These are phyloP conservation scores for Andrena bicolor DNA, from an alignment of 2,888 invertebrate genomes.

Conservation along the genomic window DNA sequence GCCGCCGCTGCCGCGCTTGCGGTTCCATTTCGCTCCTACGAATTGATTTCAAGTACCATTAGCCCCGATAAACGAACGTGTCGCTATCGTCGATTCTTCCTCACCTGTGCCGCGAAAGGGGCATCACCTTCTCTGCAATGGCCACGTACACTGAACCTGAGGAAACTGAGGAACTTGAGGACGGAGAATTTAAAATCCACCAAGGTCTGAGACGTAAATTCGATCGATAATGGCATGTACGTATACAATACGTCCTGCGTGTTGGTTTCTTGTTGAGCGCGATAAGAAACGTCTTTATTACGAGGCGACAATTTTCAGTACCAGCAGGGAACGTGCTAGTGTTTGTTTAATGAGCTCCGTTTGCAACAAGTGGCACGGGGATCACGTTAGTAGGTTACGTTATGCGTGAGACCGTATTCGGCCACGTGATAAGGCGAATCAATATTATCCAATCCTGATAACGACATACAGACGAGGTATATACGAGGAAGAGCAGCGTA, in stretches of 20 bases:
- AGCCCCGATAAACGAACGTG: constrained; percentile 28
- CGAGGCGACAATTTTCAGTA: neutral
- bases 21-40: constrained; percentile 69
- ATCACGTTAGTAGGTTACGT: constrained; percentile 32
- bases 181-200: neutral
- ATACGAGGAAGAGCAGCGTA: neutral
- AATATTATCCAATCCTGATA: constrained; percentile 71
- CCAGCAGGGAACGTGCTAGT: neutral
- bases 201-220: neutral
- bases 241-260: neutral
- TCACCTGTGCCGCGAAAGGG: neutral
- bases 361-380: constrained; percentile 41
- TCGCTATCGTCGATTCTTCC: neutral
- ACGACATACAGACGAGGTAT: constrained; percentile 33
- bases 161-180: neutral
- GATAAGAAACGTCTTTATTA: neutral
- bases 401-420: constrained; percentile 35
- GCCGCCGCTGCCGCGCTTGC: constrained; percentile 67
- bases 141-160: neutral
- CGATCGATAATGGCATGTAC: neutral
- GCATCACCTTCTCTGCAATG: neutral
- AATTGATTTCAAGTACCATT: constrained; percentile 71
- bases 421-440: constrained; percentile 67
- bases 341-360: constrained; percentile 40
- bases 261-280: neutral